phyloP scores from a whole-genome alignment of 1,140 invertebrate genomes.

The Laodelphax striatellus region DNA sequence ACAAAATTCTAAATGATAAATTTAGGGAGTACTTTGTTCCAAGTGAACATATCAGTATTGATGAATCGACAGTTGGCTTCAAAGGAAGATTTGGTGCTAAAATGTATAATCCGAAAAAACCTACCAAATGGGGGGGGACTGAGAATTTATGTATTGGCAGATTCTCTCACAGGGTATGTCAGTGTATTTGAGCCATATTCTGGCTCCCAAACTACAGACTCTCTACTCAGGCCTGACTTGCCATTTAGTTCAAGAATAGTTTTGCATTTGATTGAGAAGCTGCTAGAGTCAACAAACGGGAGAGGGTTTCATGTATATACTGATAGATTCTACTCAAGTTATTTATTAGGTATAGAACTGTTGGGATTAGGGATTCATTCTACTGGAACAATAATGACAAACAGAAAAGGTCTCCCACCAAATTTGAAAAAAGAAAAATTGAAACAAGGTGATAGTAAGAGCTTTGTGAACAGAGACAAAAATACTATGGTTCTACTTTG shows the following conservation, averaged over 20 bases:
- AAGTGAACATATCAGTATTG: not conserved
- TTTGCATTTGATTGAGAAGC: not conserved
- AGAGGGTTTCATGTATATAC: not conserved
- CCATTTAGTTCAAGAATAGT: too few relatives aligned
- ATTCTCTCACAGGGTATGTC: not conserved
- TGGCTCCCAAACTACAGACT: not conserved
- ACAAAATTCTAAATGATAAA: not conserved
- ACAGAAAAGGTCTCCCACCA: not conserved
- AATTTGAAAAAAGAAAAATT: not conserved
- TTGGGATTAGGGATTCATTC: not conserved
- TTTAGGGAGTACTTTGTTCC: not conserved
- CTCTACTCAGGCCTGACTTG: not conserved
- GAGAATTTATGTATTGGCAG: not conserved
- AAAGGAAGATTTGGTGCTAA: not conserved
- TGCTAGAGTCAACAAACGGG: not conserved
- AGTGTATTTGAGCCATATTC: not conserved
- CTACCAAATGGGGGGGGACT: not conserved
- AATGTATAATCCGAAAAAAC: not conserved
- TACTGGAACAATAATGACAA: not conserved
- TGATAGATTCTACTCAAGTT: not conserved
- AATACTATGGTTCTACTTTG: not conserved
- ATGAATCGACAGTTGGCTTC: not conserved
- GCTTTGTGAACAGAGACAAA: not conserved
- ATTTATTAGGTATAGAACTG: not conserved
- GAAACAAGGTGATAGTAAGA: not conserved